Percentiles rank a stretch among this genome's conserved stretches.
Evolutionary conservation across 2,113 vertebrate species (phyloP).

Genomic region (Dipodomys merriami): DNA sequence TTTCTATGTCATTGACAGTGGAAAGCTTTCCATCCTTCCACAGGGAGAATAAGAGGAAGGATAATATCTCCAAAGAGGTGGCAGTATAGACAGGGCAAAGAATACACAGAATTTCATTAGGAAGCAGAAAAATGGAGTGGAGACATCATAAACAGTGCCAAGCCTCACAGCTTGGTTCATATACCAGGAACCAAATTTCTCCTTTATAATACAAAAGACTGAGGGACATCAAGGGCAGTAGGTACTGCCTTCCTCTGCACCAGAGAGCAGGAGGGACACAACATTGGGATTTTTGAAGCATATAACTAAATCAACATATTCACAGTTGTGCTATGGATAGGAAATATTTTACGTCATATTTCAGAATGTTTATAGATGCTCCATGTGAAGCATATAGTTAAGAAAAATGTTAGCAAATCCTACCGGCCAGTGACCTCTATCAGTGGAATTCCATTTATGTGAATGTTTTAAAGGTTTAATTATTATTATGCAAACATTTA

Average conservation of each 20-base stretch:
- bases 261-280: too few relatives aligned
- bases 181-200: background rate
- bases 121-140: background rate
- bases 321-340: background rate
- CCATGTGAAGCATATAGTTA: background rate
- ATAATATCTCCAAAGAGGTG: background rate
- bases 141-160: background rate
- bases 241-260: background rate
- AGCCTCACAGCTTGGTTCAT: background rate
- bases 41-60: background rate
- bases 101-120: background rate
- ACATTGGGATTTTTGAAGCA: too few relatives aligned
- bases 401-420: background rate
- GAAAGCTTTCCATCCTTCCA: too few relatives aligned
- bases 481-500: background rate
- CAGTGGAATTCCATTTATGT: background rate
- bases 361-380: background rate
- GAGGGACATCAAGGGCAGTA: background rate
- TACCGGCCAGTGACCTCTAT: background rate
- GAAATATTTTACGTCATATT: background rate
- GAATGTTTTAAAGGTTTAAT: background rate
- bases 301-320: background rate
- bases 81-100: background rate
- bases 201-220: fast-evolving
- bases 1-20: too few relatives aligned